Conservation (phyloP, 2,888 invertebrate species). For the Eutolmus rufibarbis region DNA sequence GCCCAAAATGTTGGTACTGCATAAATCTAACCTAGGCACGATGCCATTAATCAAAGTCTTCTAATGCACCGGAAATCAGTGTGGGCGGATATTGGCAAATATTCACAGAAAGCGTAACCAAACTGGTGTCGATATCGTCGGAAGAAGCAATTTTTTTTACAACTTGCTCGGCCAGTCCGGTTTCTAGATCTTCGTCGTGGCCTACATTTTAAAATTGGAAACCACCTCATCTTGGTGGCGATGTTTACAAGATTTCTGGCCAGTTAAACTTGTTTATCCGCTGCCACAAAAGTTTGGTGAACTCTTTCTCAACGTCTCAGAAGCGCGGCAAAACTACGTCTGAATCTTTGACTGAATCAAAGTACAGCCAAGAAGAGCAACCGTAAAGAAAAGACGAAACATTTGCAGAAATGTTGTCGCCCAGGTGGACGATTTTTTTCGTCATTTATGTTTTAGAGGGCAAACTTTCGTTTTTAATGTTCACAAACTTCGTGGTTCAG, state of each 20-base stretch:
- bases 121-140: neutral
- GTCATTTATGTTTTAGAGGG: neutral
- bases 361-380: neutral
- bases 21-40: neutral
- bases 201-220: constrained; percentile 19
- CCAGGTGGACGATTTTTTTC: neutral
- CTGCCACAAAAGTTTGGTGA: constrained; percentile 2
- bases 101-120: neutral
- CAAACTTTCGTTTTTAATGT: constrained; percentile 14
- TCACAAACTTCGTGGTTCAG: neutral
- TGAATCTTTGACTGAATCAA: neutral
- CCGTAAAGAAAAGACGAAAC: neutral
- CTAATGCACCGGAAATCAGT: neutral
- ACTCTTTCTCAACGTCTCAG: neutral
- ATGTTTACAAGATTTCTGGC: constrained; percentile 1
- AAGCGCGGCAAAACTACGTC: neutral
- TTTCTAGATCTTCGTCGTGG: neutral
- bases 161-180: neutral
- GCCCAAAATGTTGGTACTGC: neutral
- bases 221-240: neutral
- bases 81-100: neutral
- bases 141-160: neutral
- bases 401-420: neutral
- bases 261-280: constrained; percentile 25
- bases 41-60: neutral